Evolutionary conservation across 1,140 invertebrate species (phyloP).

Genomic region (Camponotus vicinus): DNA sequence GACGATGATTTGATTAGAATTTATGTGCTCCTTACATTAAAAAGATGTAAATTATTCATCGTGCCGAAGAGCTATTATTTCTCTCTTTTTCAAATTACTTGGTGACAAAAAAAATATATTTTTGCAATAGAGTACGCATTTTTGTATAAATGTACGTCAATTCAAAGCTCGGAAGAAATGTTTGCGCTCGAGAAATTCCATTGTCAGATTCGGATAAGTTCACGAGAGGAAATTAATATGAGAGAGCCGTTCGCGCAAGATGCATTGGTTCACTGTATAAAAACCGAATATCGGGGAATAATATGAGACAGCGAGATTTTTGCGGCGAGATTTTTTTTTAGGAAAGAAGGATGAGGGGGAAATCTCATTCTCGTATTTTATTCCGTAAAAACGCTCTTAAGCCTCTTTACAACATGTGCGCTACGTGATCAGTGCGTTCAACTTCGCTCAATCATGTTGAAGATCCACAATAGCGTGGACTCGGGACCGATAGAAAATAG

Average conservation of each 20-base stretch:
- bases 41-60: not conserved
- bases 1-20: not conserved
- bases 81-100: not conserved
- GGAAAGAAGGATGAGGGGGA: slow-evolving; percentile 33
- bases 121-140: too few relatives aligned
- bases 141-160: not conserved
- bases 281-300: not conserved
- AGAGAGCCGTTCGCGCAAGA: not conserved
- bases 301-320: slow-evolving; percentile 11
- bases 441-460: slow-evolving; percentile 22
- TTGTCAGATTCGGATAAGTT: slow-evolving; percentile 24
- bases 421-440: slow-evolving; percentile 72
- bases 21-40: not conserved
- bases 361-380: slow-evolving; percentile 60
- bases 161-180: not conserved
- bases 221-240: slow-evolving; percentile 13
- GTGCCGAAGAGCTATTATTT: not conserved
- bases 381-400: slow-evolving; percentile 52
- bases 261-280: not conserved
- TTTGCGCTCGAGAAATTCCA: not conserved
- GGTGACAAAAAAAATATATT: not conserved
- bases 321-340: not conserved
- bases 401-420: slow-evolving; percentile 74
- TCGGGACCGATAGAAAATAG: not conserved
- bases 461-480: not conserved